Conservation (phyloP, 2,888 invertebrate species). For the Stictocephala bisonia region DNA sequence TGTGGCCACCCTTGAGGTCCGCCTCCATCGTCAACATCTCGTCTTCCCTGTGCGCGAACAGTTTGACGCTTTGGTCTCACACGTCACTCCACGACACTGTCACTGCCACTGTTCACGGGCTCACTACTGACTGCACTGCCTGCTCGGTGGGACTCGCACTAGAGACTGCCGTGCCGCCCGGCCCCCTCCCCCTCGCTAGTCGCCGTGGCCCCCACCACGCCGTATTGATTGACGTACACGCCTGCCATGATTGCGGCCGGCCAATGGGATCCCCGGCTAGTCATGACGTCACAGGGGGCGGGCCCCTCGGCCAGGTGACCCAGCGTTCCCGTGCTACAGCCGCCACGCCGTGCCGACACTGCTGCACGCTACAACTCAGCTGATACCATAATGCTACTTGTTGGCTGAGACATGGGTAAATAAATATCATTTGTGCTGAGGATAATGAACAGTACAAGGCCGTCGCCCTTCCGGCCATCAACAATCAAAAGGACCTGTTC, state of each 20-base stretch:
- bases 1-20: constrained; percentile 89
- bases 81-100: constrained; percentile 35
- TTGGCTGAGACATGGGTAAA: no score
- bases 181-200: constrained; percentile 44
- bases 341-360: no score
- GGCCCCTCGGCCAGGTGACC: background rate
- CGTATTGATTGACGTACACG: constrained; percentile 61
- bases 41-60: constrained; percentile 85
- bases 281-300: constrained; percentile 55
- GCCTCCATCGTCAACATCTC: constrained; percentile 94
- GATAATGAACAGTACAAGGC: no score
- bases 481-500: no score
- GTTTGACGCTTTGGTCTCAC: constrained; percentile 69
- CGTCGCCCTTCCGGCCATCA: no score
- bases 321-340: background rate
- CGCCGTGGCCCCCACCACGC: constrained; percentile 41
- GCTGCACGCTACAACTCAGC: no score
- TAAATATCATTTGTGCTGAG: no score
- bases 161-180: constrained; percentile 28
- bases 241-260: constrained; percentile 60
- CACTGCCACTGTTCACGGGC: no score
- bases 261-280: constrained; percentile 56
- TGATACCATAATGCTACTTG: no score
- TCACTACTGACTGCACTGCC: constrained; percentile 49
- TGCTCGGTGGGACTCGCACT: constrained; percentile 67